Base-by-base conservation (phyloP, 1,140 invertebrate genomes). In the Drosophila arawakana region DNA sequence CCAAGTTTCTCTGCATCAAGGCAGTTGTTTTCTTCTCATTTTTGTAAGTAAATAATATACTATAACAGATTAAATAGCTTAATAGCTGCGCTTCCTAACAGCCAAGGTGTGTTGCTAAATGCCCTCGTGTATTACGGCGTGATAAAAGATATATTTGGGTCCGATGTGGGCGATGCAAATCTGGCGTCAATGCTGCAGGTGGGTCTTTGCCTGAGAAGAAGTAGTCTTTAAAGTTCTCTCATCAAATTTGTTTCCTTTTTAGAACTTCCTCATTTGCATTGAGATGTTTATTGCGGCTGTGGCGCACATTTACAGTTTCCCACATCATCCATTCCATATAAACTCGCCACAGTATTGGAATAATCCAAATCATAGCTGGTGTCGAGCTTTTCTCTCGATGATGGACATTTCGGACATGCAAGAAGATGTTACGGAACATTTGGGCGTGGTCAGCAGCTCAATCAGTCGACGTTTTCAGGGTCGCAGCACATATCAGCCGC, bases 1-100 rank as follows among this genome's bases (percentile, higher is more conserved):
- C 97, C 65, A 99, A 99, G 93, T 99, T 99, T 93, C 93, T 99
- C n/a, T 99, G 98, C 92, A 98, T 99, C 70, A 99, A 99, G 94
- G 97, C 97, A 85, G 98, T 99, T 61, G 97, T 99, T 10, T 99
- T 99, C 93, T 98, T 99, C 88, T 98, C 98, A 61, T 99, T 99
- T 93, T 99, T 98, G 98, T 98, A 95, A 96, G 97, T 96, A 2
- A 1, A 6, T 5, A 4, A 54, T 7, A 30, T 35, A 43, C 4
- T 9, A 8, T 46, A 7, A 39, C 2, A 5, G 4, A 3, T 15
- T 9, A 1, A 18, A 9, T 10, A 1, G 9, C 7, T 25, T 13
- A 10, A 34, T 50, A 52, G 57, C n/a, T 10, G 15, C 25, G 1
- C 11, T 43, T 46, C 34, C 8, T 11, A 55, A 18, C 93, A 98